Evolutionary conservation across 2,113 vertebrate species (phyloP), one percentile per base, ranked within the genome.

Genomic region (Mixornis gularis): DNA sequence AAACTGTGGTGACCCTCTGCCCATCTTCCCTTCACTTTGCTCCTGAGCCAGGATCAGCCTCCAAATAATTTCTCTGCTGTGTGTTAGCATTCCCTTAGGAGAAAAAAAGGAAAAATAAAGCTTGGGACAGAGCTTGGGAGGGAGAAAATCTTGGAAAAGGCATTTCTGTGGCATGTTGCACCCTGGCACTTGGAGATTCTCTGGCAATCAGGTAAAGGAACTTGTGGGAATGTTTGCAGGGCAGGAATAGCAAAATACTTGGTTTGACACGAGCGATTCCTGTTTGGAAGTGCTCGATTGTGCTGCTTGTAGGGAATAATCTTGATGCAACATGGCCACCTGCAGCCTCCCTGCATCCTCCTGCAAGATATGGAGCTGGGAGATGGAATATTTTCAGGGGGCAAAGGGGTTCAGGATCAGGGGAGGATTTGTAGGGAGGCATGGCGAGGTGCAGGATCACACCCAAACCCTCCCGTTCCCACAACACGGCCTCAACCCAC

Each of bases 221-320:
- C 41, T 52, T 52, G 10, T 2, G 3, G 71, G 41, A 81, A 30
- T 3, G 16, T 44, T 44, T n/a, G 74, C 12, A 55, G 65, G 40
- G 79, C 18, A 40, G 59, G 49, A 92, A 48, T 4, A 48, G 74
- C 49, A 79, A 44, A 87, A 56, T 22, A 2, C 0, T 0, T 16
- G 46, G 19, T 44, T 36, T 51, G n/a, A 44, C 1, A 3, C 36
- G 49, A 69, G 53, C 4, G 0, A 21, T 62, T 94, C 76, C 76
- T 0, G 0, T 8, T 63, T 20, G 63, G 72, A 85, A 71, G 8
- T 0, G 1, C 40, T 87, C 6, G 0, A 0, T 7, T 11, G 9
- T 30, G 52, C 38, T 38, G 53, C 43, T 78, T 4, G 27, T 32
- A 44, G 56, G 65, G 71, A 62, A 48, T 44, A 56, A 76, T 21